Conservation (phyloP, 2,888 invertebrate species). For the Heteromurus nitidus region DNA sequence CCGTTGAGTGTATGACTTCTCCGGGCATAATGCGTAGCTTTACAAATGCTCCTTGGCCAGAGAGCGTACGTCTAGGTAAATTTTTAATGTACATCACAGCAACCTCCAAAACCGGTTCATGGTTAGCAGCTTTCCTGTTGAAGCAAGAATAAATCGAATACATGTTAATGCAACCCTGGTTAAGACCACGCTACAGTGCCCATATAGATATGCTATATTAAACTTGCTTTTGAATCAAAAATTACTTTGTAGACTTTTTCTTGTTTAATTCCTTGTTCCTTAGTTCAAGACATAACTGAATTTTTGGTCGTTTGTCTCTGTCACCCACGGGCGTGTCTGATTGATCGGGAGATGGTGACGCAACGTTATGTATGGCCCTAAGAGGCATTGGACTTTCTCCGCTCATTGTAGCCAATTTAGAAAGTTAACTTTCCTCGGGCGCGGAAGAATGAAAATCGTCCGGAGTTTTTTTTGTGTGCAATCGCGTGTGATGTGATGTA, state of each 20-base stretch:
- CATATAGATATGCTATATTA: neutral
- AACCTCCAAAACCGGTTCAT: constrained; percentile 58
- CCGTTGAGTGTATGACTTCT: constrained; percentile 58
- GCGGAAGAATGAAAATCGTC: no score
- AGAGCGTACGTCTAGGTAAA: constrained; percentile 28
- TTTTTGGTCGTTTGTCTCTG: constrained; percentile 50
- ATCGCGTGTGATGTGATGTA: no score
- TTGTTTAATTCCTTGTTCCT: constrained; percentile 51
- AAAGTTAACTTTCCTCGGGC: no score
- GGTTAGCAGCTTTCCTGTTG: constrained; percentile 6
- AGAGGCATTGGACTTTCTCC: no score
- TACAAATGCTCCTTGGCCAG: constrained; percentile 54
- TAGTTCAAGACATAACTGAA: constrained; percentile 68
- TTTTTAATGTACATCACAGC: constrained; percentile 66
- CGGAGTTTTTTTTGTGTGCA: no score
- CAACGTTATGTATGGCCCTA: no score
- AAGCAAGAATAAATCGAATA: no score
- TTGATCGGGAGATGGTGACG: neutral
- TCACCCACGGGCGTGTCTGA: constrained; percentile 69
- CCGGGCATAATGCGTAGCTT: constrained; percentile 62
- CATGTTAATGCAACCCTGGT: no score
- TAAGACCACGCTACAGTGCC: no score
- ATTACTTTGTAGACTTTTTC: constrained; percentile 23
- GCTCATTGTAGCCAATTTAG: no score
- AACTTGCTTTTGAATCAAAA: no score